Percentiles rank a stretch among this genome's conserved stretches.
These are phyloP conservation scores for Panagrolaimus sp. DNA, from an alignment of 1,140 invertebrate genomes.

Conservation along the genomic window DNA sequence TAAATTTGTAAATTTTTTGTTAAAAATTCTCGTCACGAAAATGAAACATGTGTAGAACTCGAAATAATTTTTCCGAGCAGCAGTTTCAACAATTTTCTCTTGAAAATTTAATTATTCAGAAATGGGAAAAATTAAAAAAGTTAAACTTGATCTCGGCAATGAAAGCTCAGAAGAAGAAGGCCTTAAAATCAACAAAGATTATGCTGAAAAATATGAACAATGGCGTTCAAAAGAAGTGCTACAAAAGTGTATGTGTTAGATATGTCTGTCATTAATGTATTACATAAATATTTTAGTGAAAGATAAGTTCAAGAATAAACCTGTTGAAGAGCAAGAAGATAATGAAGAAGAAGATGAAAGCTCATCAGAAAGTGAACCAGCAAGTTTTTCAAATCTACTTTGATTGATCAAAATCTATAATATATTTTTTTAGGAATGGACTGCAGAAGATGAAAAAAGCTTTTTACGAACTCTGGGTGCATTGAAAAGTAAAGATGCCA, in stretches of 20 bases:
- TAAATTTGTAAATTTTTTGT: too few relatives aligned
- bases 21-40: too few relatives aligned
- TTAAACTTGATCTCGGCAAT: conserved; percentile 26
- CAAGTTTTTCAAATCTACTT: conserved; percentile 65
- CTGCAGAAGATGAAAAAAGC: conserved; percentile 71
- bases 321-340: conserved; percentile 65
- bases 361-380: conserved; percentile 60
- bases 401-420: conserved; percentile 43
- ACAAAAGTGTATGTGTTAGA: conserved; percentile 70
- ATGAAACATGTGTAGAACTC: too few relatives aligned
- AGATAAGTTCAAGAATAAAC: conserved; percentile 68
- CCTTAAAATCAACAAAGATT: conserved; percentile 72
- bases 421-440: conserved; percentile 57
- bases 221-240: conserved; percentile 78
- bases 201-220: conserved; percentile 74
- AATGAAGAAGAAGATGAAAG: conserved; percentile 38
- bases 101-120: too few relatives aligned
- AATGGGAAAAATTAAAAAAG: not conserved
- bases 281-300: conserved; percentile 14
- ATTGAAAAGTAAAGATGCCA: conserved; percentile 79
- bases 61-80: too few relatives aligned
- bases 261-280: conserved; percentile 7
- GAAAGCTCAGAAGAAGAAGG: conserved; percentile 60
- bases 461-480: conserved; percentile 78
- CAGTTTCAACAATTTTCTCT: too few relatives aligned